Base-by-base conservation (phyloP, 2,888 invertebrate species). In the Epinotia demarniana region DNA sequence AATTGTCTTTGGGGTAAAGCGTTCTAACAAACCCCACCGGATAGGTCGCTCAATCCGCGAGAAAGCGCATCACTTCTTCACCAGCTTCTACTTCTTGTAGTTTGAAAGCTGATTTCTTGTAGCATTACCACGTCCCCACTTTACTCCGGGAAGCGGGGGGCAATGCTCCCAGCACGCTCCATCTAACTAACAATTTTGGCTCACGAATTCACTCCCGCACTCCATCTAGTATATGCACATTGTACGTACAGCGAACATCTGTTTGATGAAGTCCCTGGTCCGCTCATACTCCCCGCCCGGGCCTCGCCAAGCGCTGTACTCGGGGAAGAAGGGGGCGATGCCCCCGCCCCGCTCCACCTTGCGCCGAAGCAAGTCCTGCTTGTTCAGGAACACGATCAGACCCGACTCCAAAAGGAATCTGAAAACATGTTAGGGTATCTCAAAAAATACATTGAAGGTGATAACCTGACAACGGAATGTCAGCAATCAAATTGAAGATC, bases 371-470 rank as follows among this genome's bases (percentile, higher is more conserved):
- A 97, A 90, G 85, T 98, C 97, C 84, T 97, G 97, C 86, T 98
- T 98, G 88, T 98, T 98, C 55, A 98, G 93, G 88, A 98, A 98
- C 11, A 98, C 95, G 67, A 98, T 97, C 58, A 97, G 91, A 3
- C 97, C 97, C 0, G 97, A 96, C 79, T 96, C 95, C 76, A 96
- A 90, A 0, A 98, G 94, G 84, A 97, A 98, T 78, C 96, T 96
- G 87, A 3, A 85, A 55, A 13, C 19, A 46, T 43, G 19, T 18
- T 12, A 1, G 12, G 3, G n/a, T 66, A 49, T 49, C 16, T 49
- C 16, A 49, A 13, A 13, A 39, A 39, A 39, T 2, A 39, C 8
- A 33, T 33, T 33, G 33, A 8, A 33, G 33, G 33, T 1, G 39
- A 39, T 39, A 39, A 9, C 39, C 6, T 1, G 39, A 39, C 9